A percentile compares a stretch with the other conserved stretches of the same genome.
Conservation (phyloP, 2,888 invertebrate species). For the Tipula vernalis region DNA sequence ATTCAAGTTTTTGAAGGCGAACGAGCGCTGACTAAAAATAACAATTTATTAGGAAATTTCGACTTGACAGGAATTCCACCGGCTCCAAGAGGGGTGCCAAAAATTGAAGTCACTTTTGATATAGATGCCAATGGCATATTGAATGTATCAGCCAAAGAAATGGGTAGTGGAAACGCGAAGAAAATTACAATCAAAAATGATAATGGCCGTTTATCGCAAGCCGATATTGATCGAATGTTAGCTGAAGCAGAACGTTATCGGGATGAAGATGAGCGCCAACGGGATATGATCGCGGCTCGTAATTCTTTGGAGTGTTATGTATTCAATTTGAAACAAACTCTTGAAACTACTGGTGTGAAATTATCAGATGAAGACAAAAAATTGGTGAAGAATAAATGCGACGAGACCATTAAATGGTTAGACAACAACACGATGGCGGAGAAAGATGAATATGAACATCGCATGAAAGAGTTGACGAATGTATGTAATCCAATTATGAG, state of each 20-base stretch:
- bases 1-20: conserved; percentile 62
- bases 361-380: conserved; percentile 55
- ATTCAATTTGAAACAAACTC: conserved; percentile 55
- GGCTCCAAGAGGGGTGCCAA: conserved; percentile 79
- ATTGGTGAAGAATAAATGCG: conserved; percentile 47
- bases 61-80: conserved; percentile 94
- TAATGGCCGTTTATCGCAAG: conserved; percentile 65
- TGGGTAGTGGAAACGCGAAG: conserved; percentile 52
- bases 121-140: conserved; percentile 94
- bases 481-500: conserved; percentile 63
- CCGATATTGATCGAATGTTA: conserved; percentile 65
- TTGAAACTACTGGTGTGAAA: conserved; percentile 50
- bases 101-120: conserved; percentile 72
- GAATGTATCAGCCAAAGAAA: conserved; percentile 68
- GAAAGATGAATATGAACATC: conserved; percentile 46
- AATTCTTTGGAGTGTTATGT: conserved; percentile 58
- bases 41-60: no score
- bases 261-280: conserved; percentile 54
- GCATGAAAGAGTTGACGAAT: conserved; percentile 50
- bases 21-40: no score
- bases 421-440: conserved; percentile 66
- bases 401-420: conserved; percentile 55
- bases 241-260: conserved; percentile 55
- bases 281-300: conserved; percentile 48
- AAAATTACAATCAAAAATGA: conserved; percentile 75